Evolutionary conservation across 2,888 invertebrate species (phyloP), one percentile per base, ranked within the genome.

Genomic region (Acrobasis repandana): DNA sequence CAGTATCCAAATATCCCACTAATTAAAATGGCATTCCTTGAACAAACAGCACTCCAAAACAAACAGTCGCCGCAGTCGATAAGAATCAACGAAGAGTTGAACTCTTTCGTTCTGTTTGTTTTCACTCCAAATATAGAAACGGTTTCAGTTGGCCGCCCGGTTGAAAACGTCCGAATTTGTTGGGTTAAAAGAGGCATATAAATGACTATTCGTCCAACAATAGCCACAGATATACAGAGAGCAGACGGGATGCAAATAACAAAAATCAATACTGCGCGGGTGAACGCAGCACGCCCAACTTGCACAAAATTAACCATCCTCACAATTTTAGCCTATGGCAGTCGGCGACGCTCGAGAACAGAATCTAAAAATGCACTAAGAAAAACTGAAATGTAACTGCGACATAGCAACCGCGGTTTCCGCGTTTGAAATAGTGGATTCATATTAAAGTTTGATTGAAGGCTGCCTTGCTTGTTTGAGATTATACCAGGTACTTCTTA

Each of bases 161-260:
- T 49, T 18, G 15, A 63, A 64, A 48, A 51, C 65, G 67, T 57
- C 65, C 65, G 65, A 70, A 72, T 72, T 67, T 68, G 61, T 68
- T 62, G 69, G 65, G 50, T 63, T 66, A 77, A 75, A 73, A 70
- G 71, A 67, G 67, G 67, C 72, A 74, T 69, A 73, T 79, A 83
- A 85, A 83, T 80, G 79, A 80, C 78, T 80, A 81, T 78, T 75
- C 77, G 74, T 79, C 80, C 78, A 85, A 90, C 87, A 90, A 90
- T 89, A 86, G 87, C 83, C 78, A 74, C 83, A 81, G 82, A 86
- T 86, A 78, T 82, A 84, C 78, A 84, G 78, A 76, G 80, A 80
- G 83, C 88, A 90, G 90, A 88, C 89, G 82, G 82, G 89, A 89
- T 89, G 90, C 87, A 91, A 90, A 91, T 91, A 91, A 89, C 89